Evolutionary conservation across 2,113 vertebrate genomes (phyloP), one percentile per base, ranked within the genome.

Genomic region (Passerina amoena): DNA sequence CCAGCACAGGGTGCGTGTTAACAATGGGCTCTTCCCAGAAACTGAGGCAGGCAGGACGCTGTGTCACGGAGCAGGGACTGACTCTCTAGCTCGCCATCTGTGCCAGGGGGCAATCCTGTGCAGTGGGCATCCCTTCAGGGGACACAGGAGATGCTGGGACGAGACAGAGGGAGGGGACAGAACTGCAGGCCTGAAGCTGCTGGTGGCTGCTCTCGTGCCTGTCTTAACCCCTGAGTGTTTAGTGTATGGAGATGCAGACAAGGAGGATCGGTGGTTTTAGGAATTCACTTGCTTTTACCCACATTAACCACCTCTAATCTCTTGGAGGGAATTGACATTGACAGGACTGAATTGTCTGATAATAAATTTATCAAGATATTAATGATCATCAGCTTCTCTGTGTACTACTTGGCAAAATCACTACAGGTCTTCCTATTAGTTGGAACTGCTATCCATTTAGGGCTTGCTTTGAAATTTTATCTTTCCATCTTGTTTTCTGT

Each of bases 381-480:
- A 96, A 96, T 97, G 94, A 92, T 94, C 96, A 92, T 92, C 96
- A 92, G 86, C 82, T 93, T 75, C 77, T 79, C 94, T 76, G 44
- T 76, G 66, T 80, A 92, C 70, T 96, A 84, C 90, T 95, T 90
- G 90, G 90, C 75, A 90, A 88, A 96, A 95, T 94, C 81, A 38
- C 92, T 90, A 87, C 73, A 95, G 93, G 92, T 93, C 96, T 96
- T 96, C 94, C 90, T 94, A 96, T 96, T 96, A 97, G 95, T 35
- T 80, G 83, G 95, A 86, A 79, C 96, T 97, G 96, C 90, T 96
- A 96, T 92, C 97, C 75, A 94, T 94, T 97, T 95, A 96, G 83
- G 57, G 20, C 15, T 96, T 92, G 90, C 98, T 98, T 97, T 97
- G 98, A 98, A 97, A 98, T 98, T 97, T 98, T 98, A 98, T 97